These are phyloP conservation scores for Motacilla tschutschensis DNA, from an alignment of 2,113 vertebrate genomes.

Conservation along the genomic window DNA sequence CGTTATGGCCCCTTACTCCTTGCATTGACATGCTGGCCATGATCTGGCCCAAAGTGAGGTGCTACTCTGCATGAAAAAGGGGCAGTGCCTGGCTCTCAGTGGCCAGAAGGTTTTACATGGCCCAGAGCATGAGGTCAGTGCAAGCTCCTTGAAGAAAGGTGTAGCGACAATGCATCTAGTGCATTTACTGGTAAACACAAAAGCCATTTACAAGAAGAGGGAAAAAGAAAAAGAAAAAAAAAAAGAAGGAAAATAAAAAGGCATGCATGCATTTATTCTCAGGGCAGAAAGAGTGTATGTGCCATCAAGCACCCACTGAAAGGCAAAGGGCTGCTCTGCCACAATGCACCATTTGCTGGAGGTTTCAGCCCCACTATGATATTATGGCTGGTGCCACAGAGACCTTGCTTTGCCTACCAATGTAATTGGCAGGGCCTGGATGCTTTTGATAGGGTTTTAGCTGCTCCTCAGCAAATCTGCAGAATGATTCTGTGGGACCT, in stretches of 20 bases:
- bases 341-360: constrained; percentile 28
- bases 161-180: constrained; percentile 22
- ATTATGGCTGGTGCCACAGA: constrained; percentile 35
- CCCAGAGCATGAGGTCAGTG: constrained; percentile 45
- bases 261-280: constrained; percentile 12
- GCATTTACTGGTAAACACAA: constrained; percentile 37
- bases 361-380: constrained; percentile 46
- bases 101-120: constrained; percentile 51
- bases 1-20: constrained; percentile 3
- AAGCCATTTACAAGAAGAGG: constrained; percentile 9
- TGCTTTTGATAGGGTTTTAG: constrained; percentile 19
- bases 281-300: not conserved
- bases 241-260: not conserved
- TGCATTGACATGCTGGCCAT: constrained; percentile 51
- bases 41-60: constrained; percentile 45
- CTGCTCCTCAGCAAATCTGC: not conserved
- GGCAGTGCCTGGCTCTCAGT: constrained; percentile 20
- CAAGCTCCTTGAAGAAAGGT: constrained; percentile 40
- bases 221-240: not conserved
- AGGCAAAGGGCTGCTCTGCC: constrained; percentile 37
- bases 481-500: not conserved
- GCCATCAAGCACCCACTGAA: constrained; percentile 7
- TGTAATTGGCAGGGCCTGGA: constrained; percentile 19
- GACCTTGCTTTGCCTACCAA: constrained; percentile 17
- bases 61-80: constrained; percentile 53